phyloP scores from a whole-genome alignment of 2,888 invertebrate genomes.

The Andrena chrysosceles region DNA sequence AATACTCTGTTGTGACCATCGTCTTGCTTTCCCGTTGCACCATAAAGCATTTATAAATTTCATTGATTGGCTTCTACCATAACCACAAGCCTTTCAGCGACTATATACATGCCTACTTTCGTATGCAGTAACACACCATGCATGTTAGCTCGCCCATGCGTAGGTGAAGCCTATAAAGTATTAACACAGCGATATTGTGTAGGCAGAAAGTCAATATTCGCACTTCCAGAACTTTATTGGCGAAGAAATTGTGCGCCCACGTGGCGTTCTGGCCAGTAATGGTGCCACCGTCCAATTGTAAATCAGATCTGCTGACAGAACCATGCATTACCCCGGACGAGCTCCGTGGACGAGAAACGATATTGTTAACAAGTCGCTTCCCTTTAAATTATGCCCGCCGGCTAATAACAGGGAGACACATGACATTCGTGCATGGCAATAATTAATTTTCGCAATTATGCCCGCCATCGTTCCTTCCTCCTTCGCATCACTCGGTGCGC shows the following conservation, averaged over 20 bases:
- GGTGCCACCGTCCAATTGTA: slow-evolving; percentile 51
- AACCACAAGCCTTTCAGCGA: too few relatives aligned
- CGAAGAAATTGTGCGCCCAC: not conserved
- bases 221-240: not conserved
- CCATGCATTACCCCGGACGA: slow-evolving; percentile 58
- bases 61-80: too few relatives aligned
- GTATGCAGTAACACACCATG: too few relatives aligned
- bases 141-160: too few relatives aligned
- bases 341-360: slow-evolving; percentile 57
- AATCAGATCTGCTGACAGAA: slow-evolving; percentile 68
- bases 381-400: slow-evolving; percentile 82
- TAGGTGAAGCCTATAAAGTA: too few relatives aligned
- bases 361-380: slow-evolving; percentile 81
- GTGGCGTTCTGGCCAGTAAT: not conserved
- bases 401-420: slow-evolving; percentile 82
- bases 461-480: slow-evolving; percentile 71
- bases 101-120: too few relatives aligned
- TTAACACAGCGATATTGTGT: too few relatives aligned
- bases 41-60: too few relatives aligned
- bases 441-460: slow-evolving; percentile 84
- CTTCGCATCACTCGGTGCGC: slow-evolving; percentile 28
- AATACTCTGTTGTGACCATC: too few relatives aligned
- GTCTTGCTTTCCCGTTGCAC: too few relatives aligned
- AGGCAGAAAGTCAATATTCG: not conserved
- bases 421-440: slow-evolving; percentile 83